Evolutionary conservation across 2,113 vertebrate species (phyloP), one percentile per base, ranked within the genome.

Genomic region (Girardinichthys multiradiatus): DNA sequence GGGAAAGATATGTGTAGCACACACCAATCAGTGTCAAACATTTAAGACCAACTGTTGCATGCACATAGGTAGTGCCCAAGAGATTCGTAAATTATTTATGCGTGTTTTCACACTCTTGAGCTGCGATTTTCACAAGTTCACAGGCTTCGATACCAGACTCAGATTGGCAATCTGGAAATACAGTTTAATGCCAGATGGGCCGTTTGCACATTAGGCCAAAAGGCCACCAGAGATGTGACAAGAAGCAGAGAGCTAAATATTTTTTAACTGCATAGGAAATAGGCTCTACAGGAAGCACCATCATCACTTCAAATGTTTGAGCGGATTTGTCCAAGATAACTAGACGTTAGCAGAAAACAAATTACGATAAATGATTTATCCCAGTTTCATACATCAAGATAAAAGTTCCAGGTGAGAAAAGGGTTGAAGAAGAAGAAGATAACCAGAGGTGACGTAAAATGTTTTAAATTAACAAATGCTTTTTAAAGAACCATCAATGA

Each of bases 81-180:
- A 39, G 30, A 70, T 37, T 10, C 39, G 69, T 51, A 11, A 72
- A 70, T 74, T 61, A 71, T 73, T 82, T 29, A 70, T 78, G 71
- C 31, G 45, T 42, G 74, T 81, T 76, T 64, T 75, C 64, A 68
- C 73, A 45, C 17, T 73, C 75, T 84, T 75, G 79, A 81, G 63
- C 83, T 73, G 83, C 39, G 61, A 71, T 87, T 74, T 79, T 79
- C 80, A 83, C 82, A 67, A 64, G 72, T 62, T 80, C 82, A 76
- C 21, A 57, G 5, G 45, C 64, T 59, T 67, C 45, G 5, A 35
- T 37, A 58, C 33, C 31, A 69, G 51, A 5, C 33, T 69, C 35
- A 3, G 62, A 26, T 37, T 64, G 62, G 24, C 62, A 42, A 64
- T 42, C 33, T 64, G 62, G 62, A 35, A 64, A 42, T 64, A 27